Conservation (phyloP, 2,113 vertebrate genomes). For the Cebus imitator region DNA sequence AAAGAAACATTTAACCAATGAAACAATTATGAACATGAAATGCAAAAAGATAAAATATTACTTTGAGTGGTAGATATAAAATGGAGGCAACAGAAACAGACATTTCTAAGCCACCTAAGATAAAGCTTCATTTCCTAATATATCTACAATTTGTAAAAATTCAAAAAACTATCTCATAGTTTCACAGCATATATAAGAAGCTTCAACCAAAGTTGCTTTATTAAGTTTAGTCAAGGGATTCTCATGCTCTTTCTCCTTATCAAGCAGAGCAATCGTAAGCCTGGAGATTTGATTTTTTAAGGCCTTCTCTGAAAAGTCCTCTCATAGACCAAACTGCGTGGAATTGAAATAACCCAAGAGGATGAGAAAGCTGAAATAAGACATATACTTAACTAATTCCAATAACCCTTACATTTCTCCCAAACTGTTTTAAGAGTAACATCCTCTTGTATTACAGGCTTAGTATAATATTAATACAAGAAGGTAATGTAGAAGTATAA, state of each 20-base stretch:
- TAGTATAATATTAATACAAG: not conserved
- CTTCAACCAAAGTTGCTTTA: not conserved
- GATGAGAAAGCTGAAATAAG: slow-evolving; percentile 29
- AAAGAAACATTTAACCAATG: slow-evolving; percentile 6
- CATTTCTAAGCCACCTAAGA: not conserved
- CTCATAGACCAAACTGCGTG: not conserved
- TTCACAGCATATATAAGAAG: not conserved
- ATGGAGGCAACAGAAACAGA: not conserved
- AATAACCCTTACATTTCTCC: not conserved
- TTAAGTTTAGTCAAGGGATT: not conserved
- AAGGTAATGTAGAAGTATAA: not conserved
- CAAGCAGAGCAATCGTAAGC: not conserved
- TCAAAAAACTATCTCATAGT: not conserved
- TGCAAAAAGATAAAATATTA: not conserved
- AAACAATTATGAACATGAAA: not conserved
- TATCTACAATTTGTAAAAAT: not conserved
- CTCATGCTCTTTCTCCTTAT: not conserved
- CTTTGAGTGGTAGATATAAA: not conserved
- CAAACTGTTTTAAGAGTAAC: not conserved
- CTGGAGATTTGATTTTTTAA: not conserved
- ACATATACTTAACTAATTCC: not conserved
- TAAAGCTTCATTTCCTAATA: not conserved
- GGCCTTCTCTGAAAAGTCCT: slow-evolving; percentile 32
- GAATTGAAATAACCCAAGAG: slow-evolving; percentile 21
- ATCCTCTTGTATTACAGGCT: not conserved